Base-by-base conservation (phyloP, 2,797 vertebrate genomes). In the Acrossocheilus wenchowensis region DNA sequence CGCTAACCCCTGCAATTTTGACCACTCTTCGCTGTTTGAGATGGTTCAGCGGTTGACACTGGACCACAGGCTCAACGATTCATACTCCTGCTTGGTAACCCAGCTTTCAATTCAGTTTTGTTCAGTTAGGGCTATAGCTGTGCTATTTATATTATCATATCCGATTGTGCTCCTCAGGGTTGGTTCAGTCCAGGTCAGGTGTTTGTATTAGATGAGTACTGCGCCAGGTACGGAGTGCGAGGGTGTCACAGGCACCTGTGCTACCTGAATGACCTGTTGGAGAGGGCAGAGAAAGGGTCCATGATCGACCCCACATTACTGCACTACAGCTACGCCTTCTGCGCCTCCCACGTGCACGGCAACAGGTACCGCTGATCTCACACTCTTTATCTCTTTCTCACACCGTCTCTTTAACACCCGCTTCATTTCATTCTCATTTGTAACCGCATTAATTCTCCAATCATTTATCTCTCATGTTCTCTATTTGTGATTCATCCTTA, bases 261-360 rank as follows among this genome's bases (percentile, higher is more conserved):
- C 92, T 99, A 99, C 95, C 97, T 99, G 91, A 95, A 96, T 78
- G 97, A 99, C 93, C 95, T 99, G 92, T 96, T 99, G 89, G 97
- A 98, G 92, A 93, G 98, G 87, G 98, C 98, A 39, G 98, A 99
- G 95, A 99, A 98, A 0, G 98, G 98, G 86, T 97, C 97, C 92
- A 99, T 99, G 98, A 97, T 99, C n/a, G 98, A 99, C 94, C 98
- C 98, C 90, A 99, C 98, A n/a, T 96, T 99, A 87, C 97, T 99
- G 81, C 98, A 99, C 94, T 99, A 99, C 95, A 99, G 98, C 94
- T 99, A 97, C 81, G 98, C 98, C 92, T 99, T 99, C 94, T 99
- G 98, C 75, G 98, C 98, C 81, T 99, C 98, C 41, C 98, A 99
- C 41, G 98, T 99, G 89, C 97, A 99, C 21, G 98, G 98, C 89